A percentile compares a stretch with the other conserved stretches of the same genome.
Conservation (phyloP, 2,113 vertebrate genomes). For the Nesogale talazaci region DNA sequence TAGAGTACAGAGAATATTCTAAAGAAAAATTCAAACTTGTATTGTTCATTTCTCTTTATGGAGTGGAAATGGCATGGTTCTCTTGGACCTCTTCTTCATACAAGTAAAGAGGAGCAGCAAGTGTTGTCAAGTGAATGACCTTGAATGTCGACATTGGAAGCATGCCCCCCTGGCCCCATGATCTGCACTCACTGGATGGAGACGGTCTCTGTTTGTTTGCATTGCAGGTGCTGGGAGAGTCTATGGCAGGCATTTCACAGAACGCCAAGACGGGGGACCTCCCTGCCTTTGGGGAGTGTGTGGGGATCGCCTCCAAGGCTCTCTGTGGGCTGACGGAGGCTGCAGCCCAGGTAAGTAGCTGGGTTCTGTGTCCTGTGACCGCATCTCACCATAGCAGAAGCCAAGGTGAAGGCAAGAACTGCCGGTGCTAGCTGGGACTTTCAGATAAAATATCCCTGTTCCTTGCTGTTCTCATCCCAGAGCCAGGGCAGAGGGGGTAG, state of each 20-base stretch:
- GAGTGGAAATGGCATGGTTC: not conserved
- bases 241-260: slow-evolving; percentile 99
- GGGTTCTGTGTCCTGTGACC: not conserved
- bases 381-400: not conserved
- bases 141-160: not conserved
- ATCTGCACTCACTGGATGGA: not conserved
- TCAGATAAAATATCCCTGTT: not conserved
- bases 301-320: slow-evolving; percentile 96
- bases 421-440: not conserved
- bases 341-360: slow-evolving; percentile 93
- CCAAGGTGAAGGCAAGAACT: not conserved
- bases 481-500: too few species aligned
- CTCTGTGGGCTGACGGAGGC: slow-evolving; percentile 98
- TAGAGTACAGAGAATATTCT: not conserved
- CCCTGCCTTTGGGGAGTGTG: slow-evolving; percentile 95
- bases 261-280: slow-evolving; percentile 98
- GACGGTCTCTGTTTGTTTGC: not conserved
- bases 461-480: not conserved
- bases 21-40: not conserved
- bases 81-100: slow-evolving; percentile 20
- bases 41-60: slow-evolving; percentile 41
- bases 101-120: not conserved
- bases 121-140: not conserved
- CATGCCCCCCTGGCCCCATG: not conserved
- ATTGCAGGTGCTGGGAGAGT: slow-evolving; percentile 95